Base-by-base conservation (phyloP, 2,888 invertebrate species). In the Autographa pulchrina region DNA sequence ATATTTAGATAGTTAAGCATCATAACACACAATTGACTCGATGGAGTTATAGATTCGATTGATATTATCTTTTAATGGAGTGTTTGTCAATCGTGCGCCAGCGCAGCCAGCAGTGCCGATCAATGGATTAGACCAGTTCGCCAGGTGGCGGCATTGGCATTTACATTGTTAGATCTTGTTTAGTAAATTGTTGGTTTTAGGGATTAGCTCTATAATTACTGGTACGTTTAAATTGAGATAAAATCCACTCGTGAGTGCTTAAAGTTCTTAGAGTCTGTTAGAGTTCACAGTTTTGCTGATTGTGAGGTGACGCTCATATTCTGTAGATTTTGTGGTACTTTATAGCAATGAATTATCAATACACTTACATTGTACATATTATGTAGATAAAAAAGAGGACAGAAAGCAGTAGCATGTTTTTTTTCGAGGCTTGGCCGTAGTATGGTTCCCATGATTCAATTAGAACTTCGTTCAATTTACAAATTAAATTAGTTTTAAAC, bases 31-130 rank as follows among this genome's bases (percentile, higher is more conserved):
- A 48, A 72, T 75, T 52, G 59, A 67, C 61, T 64, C 38, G 61
- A 58, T 61, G 32, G 61, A 74, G 60, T 64, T 75, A 73, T 77
- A 68, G 54, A 32, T 69, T 32, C 64, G 65, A 70, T 74, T 61
- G 78, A 84, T 78, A 60, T 77, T 84, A 83, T 84, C 82, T 71
- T 73, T 78, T 75, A 75, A 80, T 78, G 75, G 68, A 73, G 63
- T 67, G 67, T 75, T 80, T 77, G 76, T 77, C 76, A 74, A 65
- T 73, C 32, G 59, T 65, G 65, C 59, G 66, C 66, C 56, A 43
- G 74, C 59, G 66, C 67, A 65, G 43, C 60, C 60, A 64, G 64
- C 58, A 32, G 62, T 75, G 59, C 70, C 68, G 67, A 66, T 68
- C 61, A 25, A 70, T 63, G 61, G 25, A 18, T 64, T 25, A 66